phyloP scores from a whole-genome alignment of 2,888 invertebrate species.

The Tyria jacobaeae region DNA sequence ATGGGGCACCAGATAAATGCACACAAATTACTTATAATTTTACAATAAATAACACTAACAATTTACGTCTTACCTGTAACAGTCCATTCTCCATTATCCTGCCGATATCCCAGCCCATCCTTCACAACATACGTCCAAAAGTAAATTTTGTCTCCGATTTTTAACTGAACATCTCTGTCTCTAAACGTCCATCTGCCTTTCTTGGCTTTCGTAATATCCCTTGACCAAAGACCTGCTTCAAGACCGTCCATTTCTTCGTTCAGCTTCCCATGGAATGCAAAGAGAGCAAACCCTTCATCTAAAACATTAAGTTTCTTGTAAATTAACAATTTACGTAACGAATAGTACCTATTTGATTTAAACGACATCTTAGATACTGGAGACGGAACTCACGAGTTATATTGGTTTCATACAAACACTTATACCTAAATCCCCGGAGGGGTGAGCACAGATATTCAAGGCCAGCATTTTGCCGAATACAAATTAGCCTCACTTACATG shows the following conservation, averaged over 20 bases:
- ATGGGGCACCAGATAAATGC: no score
- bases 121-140: conserved; percentile 92
- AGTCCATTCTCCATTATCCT: conserved; percentile 87
- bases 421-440: no score
- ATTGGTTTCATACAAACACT: no score
- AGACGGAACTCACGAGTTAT: no score
- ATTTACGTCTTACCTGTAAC: conserved; percentile 77
- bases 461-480: no score
- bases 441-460: no score
- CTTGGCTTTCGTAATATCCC: conserved; percentile 88
- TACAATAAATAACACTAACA: neutral
- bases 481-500: no score
- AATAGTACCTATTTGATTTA: neutral
- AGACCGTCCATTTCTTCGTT: conserved; percentile 91
- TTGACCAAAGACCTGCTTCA: conserved; percentile 89
- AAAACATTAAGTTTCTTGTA: conserved; percentile 27
- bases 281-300: conserved; percentile 87
- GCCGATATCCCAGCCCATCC: conserved; percentile 90
- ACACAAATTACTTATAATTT: neutral
- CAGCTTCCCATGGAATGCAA: conserved; percentile 87
- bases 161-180: conserved; percentile 86
- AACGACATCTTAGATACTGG: no score
- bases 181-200: conserved; percentile 89
- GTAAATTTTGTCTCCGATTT: conserved; percentile 89
- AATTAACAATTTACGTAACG: no score